Base-by-base conservation (phyloP, 2,797 vertebrate species). In the Hozukius guyotensis region DNA sequence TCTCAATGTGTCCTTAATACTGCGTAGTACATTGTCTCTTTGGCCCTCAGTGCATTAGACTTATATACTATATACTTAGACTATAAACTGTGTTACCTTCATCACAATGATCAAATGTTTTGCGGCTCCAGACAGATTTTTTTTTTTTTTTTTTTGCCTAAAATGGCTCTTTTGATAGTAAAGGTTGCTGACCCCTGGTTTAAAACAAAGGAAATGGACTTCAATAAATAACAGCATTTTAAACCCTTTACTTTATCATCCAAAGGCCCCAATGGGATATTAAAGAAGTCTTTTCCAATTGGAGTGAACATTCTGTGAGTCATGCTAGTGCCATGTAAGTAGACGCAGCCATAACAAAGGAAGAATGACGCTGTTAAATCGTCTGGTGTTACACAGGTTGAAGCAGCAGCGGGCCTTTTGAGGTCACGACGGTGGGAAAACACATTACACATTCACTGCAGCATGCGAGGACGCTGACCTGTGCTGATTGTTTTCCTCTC, bases 351-450 rank as follows among this genome's bases (percentile, higher is more conserved):
- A 75, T 67, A 84, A 80, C 81, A 83, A 71, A 73, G 80, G 62
- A 46, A 29, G 27, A 77, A 56, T 57, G 79, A 72, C 4, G 20
- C 59, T 42, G 27, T 73, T 2, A 75, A 52, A 34, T 2, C 5
- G 10, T 68, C 42, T 75, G 76, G 24, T 56, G 79, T 34, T 71
- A 25, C 29, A 10, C 77, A 55, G 76, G 77, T 80, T 78, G 63
- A 46, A 49, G 22, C 72, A 14, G 3, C 2, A 9, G 36, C 36
- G 13, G 71, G 77, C 31, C 82, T 38, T 78, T 16, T 90, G 62
- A 92, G 84, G 82, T 87, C 82, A 79, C 60, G 2, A 22, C 2
- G 52, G 46, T 53, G 70, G 59, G 77, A 81, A 82, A 80, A 82
- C 68, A 81, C 77, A 73, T 78, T 61, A 75, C 68, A 78, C 66